Conservation (phyloP, 2,888 invertebrate genomes). For the Clunio marinus region DNA sequence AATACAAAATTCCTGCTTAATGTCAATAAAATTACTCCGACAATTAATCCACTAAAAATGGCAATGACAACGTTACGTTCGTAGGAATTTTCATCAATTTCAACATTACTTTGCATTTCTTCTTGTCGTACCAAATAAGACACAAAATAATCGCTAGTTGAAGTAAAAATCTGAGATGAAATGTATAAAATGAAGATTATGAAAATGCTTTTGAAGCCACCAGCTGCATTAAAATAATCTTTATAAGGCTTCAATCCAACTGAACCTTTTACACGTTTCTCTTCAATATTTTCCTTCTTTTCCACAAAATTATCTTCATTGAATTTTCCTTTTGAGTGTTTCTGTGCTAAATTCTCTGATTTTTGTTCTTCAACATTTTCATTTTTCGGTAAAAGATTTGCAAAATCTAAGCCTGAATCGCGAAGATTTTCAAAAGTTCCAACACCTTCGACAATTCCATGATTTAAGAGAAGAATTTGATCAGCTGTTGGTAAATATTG, state of each 20-base stretch:
- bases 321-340: background rate
- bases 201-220: background rate
- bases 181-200: background rate
- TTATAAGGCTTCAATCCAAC: background rate
- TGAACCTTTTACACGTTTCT: too few relatives aligned
- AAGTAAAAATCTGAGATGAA: background rate
- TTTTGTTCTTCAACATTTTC: background rate
- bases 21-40: too few relatives aligned
- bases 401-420: constrained; percentile 53
- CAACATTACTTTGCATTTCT: background rate
- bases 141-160: background rate
- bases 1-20: constrained; percentile 54
- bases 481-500: constrained; percentile 57
- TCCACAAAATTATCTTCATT: background rate
- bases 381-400: background rate
- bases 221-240: background rate
- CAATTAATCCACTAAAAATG: constrained; percentile 48
- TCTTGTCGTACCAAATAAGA: background rate
- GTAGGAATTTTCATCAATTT: background rate
- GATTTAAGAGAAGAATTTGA: constrained; percentile 52
- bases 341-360: background rate
- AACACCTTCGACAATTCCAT: constrained; percentile 48
- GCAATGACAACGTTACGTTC: background rate
- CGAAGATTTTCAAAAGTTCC: constrained; percentile 55
- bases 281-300: background rate